A percentile compares a stretch with the other conserved stretches of the same genome.
Evolutionary conservation across 1,140 invertebrate species (phyloP).

Genomic region (Phenacoccus solenopsis): DNA sequence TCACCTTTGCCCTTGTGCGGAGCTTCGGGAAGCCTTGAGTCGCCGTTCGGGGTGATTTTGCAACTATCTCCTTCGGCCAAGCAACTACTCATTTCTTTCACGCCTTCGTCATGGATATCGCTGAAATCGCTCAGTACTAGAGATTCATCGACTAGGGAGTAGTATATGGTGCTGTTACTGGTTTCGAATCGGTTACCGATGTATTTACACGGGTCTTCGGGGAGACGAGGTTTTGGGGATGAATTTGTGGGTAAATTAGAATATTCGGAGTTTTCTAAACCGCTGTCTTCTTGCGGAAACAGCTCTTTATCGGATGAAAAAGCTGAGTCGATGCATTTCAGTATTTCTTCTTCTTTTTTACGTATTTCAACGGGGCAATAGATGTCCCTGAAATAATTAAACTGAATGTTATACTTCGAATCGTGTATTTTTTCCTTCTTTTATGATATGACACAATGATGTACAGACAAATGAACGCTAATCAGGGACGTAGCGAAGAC

Average conservation of each 20-base stretch:
- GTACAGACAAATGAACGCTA: too few relatives aligned
- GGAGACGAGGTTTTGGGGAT: not conserved
- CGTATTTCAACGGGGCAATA: not conserved
- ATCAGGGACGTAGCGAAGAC: too few relatives aligned
- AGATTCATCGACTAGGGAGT: not conserved
- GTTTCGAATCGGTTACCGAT: not conserved
- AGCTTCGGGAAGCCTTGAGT: not conserved
- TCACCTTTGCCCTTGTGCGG: not conserved
- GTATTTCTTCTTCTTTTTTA: not conserved
- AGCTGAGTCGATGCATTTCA: slow-evolving; percentile 1
- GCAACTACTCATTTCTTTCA: not conserved
- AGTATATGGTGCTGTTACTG: not conserved
- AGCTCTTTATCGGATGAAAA: not conserved
- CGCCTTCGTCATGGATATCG: slow-evolving; percentile 1
- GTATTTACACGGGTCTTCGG: not conserved
- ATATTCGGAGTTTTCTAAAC: not conserved
- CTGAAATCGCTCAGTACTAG: slow-evolving; percentile 5
- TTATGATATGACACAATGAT: too few relatives aligned
- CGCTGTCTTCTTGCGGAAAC: not conserved
- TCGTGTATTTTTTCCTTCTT: too few relatives aligned
- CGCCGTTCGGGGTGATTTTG: not conserved
- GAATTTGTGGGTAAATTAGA: not conserved
- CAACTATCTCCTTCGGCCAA: not conserved
- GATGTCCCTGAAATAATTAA: not conserved
- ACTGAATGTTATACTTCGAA: too few relatives aligned